These are phyloP conservation scores for Sparus aurata DNA, from an alignment of 2,797 vertebrate species.

Conservation along the genomic window DNA sequence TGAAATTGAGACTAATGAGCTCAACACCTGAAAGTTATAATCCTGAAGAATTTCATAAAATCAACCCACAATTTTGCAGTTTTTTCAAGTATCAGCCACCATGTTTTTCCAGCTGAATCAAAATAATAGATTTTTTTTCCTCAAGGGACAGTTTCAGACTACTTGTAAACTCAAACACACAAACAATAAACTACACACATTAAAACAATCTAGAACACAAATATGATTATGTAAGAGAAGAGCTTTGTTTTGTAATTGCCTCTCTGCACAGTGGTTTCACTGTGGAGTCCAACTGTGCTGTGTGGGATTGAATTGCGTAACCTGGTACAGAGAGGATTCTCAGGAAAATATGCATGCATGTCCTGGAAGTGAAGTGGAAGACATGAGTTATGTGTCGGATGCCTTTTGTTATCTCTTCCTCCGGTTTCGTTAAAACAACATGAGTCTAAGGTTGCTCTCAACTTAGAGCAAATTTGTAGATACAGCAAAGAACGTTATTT, in stretches of 20 bases:
- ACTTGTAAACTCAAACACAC: not conserved
- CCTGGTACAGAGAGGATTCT: not conserved
- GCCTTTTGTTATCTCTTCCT: not conserved
- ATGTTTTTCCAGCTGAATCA: not conserved
- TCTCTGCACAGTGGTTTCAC: not conserved
- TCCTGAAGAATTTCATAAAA: too few relatives aligned
- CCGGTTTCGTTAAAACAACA: not conserved
- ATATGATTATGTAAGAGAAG: not conserved
- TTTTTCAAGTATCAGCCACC: not conserved
- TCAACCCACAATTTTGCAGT: not conserved
- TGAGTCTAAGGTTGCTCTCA: not conserved
- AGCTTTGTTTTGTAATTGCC: too few relatives aligned
- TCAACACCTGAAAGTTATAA: too few relatives aligned
- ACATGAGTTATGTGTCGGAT: not conserved
- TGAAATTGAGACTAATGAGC: too few relatives aligned
- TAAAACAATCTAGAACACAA: not conserved
- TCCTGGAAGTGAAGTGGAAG: not conserved
- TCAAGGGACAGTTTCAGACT: not conserved
- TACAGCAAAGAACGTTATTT: not conserved
- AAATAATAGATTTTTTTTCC: not conserved
- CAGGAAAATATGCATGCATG: not conserved
- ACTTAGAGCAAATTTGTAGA: not conserved
- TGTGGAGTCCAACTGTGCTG: not conserved
- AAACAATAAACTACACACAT: not conserved
- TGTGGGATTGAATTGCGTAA: not conserved